Base-by-base conservation (phyloP, 2,888 invertebrate genomes). In the Galerucella pusilla region DNA sequence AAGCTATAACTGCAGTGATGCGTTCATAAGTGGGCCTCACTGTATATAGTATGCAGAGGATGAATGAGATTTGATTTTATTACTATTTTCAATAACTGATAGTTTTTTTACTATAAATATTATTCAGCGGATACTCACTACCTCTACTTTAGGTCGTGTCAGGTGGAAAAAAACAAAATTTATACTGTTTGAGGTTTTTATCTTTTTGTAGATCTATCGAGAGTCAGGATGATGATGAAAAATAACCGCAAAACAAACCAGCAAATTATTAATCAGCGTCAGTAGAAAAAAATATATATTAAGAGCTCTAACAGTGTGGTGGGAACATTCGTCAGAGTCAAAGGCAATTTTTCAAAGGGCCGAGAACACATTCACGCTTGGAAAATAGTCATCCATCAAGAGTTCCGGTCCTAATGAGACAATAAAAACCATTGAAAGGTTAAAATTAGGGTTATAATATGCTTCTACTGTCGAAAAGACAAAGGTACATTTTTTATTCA, bases 321-420 rank as follows among this genome's bases (percentile, higher is more conserved):
- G 69, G 68, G 71, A 73, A 69, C 78, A 78, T 79, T 77, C 79
- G 79, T 80, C 78, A 78, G 77, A 70, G 81, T 75, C 72, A 71
- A 78, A 80, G 78, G 83, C 80, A 79, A 85, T 86, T 85, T 85
- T 85, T 86, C 86, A 85, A 83, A 83, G 82, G 84, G 81, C 82
- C 49, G 84, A 85, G 85, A 85, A 85, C 85, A 84, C 84, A 83
- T 85, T 85, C 84, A 81, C 83, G 80, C 81, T 79, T 64, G 77
- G 81, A 82, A 82, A 83, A 82, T 83, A 82, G 83, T 83, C 85
- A 86, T 86, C 85, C 83, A 85, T 85, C 86, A 85, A 83, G 83
- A 83, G 83, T 84, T 84, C 82, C 81, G 80, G 83, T 79, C 80
- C 83, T 84, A 85, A 85, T 85, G 83, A 83, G 76, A 71, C 71